Conservation (phyloP, 2,797 vertebrate species). For the Pteronotus mesoamericanus region DNA sequence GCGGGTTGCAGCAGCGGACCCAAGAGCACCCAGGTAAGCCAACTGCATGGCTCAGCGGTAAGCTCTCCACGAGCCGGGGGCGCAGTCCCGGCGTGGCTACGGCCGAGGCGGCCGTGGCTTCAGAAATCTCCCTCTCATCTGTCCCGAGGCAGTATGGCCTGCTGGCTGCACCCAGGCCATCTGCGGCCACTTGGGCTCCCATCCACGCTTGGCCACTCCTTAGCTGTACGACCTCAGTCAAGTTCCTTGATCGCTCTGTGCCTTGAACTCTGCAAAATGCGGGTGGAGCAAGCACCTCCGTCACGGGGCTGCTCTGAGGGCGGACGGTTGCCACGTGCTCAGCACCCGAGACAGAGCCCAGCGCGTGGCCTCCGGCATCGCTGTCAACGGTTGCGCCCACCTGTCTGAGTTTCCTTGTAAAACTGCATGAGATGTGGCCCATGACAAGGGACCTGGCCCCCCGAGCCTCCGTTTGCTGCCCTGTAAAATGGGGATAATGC, state of each 20-base stretch:
- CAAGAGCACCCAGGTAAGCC: background rate
- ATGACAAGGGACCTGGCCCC: no score
- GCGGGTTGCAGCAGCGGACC: background rate
- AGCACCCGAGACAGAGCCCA: background rate
- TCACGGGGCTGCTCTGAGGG: background rate
- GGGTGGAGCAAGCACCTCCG: background rate
- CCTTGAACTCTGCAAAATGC: background rate
- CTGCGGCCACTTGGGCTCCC: background rate
- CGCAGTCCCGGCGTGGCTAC: background rate
- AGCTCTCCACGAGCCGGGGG: background rate
- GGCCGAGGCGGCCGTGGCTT: background rate
- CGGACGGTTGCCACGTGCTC: accelerated
- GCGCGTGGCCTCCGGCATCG: background rate
- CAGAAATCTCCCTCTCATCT: background rate
- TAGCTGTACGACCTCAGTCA: background rate
- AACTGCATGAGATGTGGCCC: background rate
- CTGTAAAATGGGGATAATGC: background rate
- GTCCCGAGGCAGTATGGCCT: background rate
- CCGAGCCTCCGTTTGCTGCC: background rate
- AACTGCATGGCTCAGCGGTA: background rate
- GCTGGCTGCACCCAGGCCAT: accelerated
- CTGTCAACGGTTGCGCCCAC: accelerated
- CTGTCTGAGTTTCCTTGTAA: background rate
- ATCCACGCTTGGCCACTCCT: background rate
- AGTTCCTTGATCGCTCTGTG: background rate